phyloP scores from a whole-genome alignment of 1,140 invertebrate genomes.

The Euura lappo region DNA sequence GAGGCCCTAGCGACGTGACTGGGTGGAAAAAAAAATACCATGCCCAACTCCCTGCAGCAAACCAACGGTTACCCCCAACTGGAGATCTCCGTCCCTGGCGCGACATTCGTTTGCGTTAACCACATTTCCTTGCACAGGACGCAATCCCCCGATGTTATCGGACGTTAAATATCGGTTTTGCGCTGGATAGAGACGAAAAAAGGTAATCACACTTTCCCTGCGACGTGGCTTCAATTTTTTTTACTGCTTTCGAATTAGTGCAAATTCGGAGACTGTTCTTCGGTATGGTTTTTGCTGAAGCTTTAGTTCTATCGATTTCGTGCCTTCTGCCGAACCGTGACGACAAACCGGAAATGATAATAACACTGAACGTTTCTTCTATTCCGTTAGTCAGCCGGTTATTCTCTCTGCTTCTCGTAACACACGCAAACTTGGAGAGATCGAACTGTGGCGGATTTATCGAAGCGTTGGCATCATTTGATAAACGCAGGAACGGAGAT shows the following conservation, averaged over 20 bases:
- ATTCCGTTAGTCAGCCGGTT: not conserved
- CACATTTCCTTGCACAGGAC: not conserved
- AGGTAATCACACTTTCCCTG: not conserved
- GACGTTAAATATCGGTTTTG: not conserved
- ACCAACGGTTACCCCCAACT: not conserved
- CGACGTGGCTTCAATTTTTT: not conserved
- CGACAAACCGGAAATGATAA: not conserved
- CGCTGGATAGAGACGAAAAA: not conserved
- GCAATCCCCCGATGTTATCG: not conserved
- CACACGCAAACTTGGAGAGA: constrained; percentile 1
- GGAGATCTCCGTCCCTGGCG: not conserved
- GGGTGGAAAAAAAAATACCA: not conserved
- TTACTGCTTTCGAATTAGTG: not conserved
- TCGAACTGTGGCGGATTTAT: not conserved
- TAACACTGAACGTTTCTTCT: not conserved
- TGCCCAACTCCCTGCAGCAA: not conserved
- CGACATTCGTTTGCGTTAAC: constrained; percentile 2
- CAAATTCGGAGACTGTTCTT: not conserved
- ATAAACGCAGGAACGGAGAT: not conserved
- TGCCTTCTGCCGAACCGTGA: not conserved
- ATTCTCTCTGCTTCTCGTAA: not conserved
- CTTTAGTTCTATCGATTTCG: not conserved
- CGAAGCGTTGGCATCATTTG: not conserved
- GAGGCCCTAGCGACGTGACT: not conserved
- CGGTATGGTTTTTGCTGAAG: not conserved